Evolutionary conservation across 2,888 invertebrate species (phyloP).

Genomic region (Tenodera sinensis): DNA sequence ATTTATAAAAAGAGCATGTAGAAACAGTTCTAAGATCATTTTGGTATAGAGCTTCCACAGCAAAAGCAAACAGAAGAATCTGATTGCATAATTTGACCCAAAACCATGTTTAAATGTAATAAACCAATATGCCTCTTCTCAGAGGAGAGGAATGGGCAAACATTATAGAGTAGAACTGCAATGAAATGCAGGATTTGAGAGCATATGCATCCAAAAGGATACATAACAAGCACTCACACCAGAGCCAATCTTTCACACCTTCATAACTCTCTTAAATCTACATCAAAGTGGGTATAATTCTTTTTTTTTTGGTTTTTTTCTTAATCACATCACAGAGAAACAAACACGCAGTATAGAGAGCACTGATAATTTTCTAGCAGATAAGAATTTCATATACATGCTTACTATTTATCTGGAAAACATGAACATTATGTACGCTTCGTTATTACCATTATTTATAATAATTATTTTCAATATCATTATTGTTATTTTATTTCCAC

Average conservation of each 20-base stretch:
- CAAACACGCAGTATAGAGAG: slow-evolving; percentile 43
- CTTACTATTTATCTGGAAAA: slow-evolving; percentile 41
- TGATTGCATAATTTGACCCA: neutral
- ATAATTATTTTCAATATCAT: slow-evolving; percentile 38
- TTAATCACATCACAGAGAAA: slow-evolving; percentile 44
- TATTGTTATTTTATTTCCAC: slow-evolving; percentile 42
- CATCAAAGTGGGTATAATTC: slow-evolving; percentile 47
- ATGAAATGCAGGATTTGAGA: neutral
- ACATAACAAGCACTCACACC: slow-evolving; percentile 15
- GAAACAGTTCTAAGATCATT: neutral
- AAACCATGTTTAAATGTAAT: neutral
- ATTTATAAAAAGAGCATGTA: neutral
- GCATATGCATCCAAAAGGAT: slow-evolving; percentile 1
- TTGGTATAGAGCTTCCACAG: neutral
- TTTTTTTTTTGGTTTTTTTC: slow-evolving; percentile 46
- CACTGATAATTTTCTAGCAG: slow-evolving; percentile 22
- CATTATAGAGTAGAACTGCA: neutral
- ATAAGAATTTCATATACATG: slow-evolving; percentile 24
- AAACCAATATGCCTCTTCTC: neutral
- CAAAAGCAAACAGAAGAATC: neutral
- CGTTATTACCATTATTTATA: slow-evolving; percentile 41
- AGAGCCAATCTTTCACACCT: neutral
- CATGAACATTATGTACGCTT: slow-evolving; percentile 43
- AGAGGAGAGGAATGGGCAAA: slow-evolving; percentile 16
- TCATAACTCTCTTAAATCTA: slow-evolving; percentile 29